Evolutionary conservation across 2,888 invertebrate genomes (phyloP).

Genomic region (Diadegma fenestrale): DNA sequence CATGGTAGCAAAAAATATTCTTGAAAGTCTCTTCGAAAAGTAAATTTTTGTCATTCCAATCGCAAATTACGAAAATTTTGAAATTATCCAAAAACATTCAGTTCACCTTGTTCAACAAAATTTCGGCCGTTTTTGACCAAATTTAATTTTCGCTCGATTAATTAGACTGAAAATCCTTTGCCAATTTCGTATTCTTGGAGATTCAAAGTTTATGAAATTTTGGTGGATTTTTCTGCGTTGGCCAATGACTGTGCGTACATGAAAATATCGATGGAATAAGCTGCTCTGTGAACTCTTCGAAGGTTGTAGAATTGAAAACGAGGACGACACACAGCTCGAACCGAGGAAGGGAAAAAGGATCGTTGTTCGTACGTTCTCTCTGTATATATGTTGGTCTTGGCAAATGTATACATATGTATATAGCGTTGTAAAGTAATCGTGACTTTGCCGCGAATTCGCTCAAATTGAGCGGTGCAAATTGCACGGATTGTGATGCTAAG

Average conservation of each 20-base stretch:
- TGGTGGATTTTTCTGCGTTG: background rate
- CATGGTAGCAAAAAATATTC: too few species aligned
- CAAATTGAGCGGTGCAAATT: constrained; percentile 80
- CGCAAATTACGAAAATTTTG: too few species aligned
- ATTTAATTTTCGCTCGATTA: background rate
- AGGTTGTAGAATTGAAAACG: constrained; percentile 69
- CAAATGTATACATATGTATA: constrained; percentile 6
- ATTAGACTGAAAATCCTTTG: background rate
- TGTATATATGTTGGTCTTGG: background rate
- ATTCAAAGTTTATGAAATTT: background rate
- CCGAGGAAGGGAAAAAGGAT: constrained; percentile 45
- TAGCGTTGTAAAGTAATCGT: constrained; percentile 32
- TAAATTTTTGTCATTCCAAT: too few species aligned
- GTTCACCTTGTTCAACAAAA: too few species aligned
- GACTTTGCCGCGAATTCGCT: constrained; percentile 74
- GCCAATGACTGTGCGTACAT: constrained; percentile 30
- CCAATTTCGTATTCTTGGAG: background rate
- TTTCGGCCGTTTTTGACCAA: too few species aligned
- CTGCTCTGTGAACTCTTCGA: constrained; percentile 34
- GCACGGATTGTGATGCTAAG: constrained; percentile 81
- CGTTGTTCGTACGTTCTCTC: constrained; percentile 44
- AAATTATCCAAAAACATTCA: too few species aligned
- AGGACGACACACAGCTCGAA: constrained; percentile 54
- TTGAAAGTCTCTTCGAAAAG: too few species aligned
- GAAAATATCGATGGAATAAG: background rate